phyloP scores from a whole-genome alignment of 2,888 invertebrate genomes.

The Eumacrocentrus americanus region DNA sequence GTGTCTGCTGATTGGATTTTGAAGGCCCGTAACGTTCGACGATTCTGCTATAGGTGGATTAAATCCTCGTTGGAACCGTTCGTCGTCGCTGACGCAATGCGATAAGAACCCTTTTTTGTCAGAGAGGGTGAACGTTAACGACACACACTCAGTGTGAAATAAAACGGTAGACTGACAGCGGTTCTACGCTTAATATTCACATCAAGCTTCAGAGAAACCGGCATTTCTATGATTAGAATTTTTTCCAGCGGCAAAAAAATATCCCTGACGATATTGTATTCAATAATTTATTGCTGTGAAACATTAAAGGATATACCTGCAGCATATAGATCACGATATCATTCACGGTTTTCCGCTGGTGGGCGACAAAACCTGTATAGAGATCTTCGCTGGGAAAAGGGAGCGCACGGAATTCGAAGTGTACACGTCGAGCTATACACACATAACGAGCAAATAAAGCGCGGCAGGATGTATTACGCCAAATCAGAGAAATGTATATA shows the following conservation, averaged over 20 bases:
- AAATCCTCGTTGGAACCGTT: not conserved
- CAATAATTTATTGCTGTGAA: constrained; percentile 1
- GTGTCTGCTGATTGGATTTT: constrained; percentile 25
- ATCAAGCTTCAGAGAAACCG: too few relatives aligned
- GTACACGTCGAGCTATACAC: constrained; percentile 19
- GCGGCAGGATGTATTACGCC: constrained; percentile 35
- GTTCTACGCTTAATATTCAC: too few relatives aligned
- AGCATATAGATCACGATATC: constrained; percentile 13
- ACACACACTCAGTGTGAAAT: too few relatives aligned
- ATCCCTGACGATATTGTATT: too few relatives aligned
- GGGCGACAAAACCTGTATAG: constrained; percentile 16
- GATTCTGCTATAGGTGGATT: too few relatives aligned
- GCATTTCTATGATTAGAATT: too few relatives aligned
- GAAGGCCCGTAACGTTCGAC: not conserved
- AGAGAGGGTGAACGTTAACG: too few relatives aligned
- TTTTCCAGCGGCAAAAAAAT: too few relatives aligned
- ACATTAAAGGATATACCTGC: constrained; percentile 9
- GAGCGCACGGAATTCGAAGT: constrained; percentile 28
- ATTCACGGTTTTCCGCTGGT: constrained; percentile 20
- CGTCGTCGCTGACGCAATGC: not conserved
- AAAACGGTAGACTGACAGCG: too few relatives aligned
- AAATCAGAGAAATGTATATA: constrained; percentile 43
- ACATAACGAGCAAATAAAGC: constrained; percentile 7
- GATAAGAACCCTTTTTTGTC: too few relatives aligned
- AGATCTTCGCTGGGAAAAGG: constrained; percentile 19